Base-by-base conservation (phyloP, 2,113 vertebrate genomes). In the Micronycteris hirsuta region DNA sequence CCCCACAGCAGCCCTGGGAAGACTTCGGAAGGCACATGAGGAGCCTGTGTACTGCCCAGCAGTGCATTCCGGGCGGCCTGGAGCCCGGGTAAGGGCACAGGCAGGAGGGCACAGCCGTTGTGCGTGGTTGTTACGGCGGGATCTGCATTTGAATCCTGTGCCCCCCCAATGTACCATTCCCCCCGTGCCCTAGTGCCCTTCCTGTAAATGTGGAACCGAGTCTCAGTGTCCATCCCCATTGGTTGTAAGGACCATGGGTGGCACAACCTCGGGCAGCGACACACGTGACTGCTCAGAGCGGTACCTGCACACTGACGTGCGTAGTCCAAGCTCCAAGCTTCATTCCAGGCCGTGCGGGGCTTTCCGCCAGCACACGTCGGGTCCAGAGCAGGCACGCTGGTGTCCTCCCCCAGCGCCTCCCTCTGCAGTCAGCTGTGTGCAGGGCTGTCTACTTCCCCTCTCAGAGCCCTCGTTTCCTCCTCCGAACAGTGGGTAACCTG, bases 401-500 rank as follows among this genome's bases (percentile, higher is more conserved):
- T 3, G 14, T 36, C 12, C 83, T 17, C 24, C 11, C 45, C 43
- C 33, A 11, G 17, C 65, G 6, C 13, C 41, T 36, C 24, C 5
- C 0, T 22, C 76, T 17, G 10, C 9, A 12, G 22, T 12, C 45
- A 36, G 52, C 61, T 10, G 10, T 20, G 38, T 5, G 26, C 33
- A 7, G 22, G 28, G 54, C 91, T 2, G 20, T 17, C 10, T 11
- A 1, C 78, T 45, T 7, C 47, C 19, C 33, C 0, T 4, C 85
- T 81, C 33, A 11, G 17, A 61, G n/a, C 71, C 76, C 52, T 26
- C 0, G 4, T 28, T 36, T n/a, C 52, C 8, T 65, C 9, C 13
- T 82, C 38, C 28, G 5, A 33, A 8, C 38, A 3, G 4, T 10
- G 15, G 24, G 16, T 5, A 1, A 0, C 0, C 4, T 2, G 41